These are phyloP conservation scores for Orthonychiurus folsomi DNA, from an alignment of 2,888 invertebrate genomes.

Conservation along the genomic window DNA sequence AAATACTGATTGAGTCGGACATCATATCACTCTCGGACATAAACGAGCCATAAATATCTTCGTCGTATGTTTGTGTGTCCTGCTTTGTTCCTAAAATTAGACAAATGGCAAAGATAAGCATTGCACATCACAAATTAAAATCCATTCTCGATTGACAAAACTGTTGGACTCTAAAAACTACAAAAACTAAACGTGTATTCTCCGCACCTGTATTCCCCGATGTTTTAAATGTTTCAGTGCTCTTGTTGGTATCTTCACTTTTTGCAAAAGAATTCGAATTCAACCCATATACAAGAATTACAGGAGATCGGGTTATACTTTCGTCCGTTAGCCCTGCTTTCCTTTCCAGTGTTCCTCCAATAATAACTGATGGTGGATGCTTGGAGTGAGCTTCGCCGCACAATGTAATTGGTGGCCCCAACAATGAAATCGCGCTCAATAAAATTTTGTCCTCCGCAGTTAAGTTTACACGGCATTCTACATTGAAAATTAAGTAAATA, in stretches of 20 bases:
- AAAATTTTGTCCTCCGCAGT: not conserved
- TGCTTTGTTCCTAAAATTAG: slow-evolving; percentile 37
- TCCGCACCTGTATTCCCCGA: slow-evolving; percentile 19
- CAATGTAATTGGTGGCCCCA: not conserved
- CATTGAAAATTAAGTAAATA: too few species aligned
- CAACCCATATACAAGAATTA: slow-evolving; percentile 31
- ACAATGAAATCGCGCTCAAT: not conserved
- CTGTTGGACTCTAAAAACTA: not conserved
- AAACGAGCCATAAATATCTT: slow-evolving; percentile 32
- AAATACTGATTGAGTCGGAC: slow-evolving; percentile 33
- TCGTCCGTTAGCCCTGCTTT: not conserved
- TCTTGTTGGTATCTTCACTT: slow-evolving; percentile 17
- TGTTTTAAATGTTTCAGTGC: slow-evolving; percentile 19
- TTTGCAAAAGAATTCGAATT: slow-evolving; percentile 22
- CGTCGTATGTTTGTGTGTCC: slow-evolving; percentile 32
- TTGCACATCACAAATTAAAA: not conserved
- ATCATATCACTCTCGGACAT: slow-evolving; percentile 35
- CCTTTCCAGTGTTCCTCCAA: slow-evolving; percentile 22
- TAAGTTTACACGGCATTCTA: not conserved
- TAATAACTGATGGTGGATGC: slow-evolving; percentile 24
- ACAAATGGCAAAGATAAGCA: slow-evolving; percentile 6
- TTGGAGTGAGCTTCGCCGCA: not conserved
- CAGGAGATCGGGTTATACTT: not conserved
- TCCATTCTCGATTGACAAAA: slow-evolving; percentile 3
- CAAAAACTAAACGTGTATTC: slow-evolving; percentile 5